Evolutionary conservation across 1,140 invertebrate species (phyloP).

Genomic region (Polyergus mexicanus): DNA sequence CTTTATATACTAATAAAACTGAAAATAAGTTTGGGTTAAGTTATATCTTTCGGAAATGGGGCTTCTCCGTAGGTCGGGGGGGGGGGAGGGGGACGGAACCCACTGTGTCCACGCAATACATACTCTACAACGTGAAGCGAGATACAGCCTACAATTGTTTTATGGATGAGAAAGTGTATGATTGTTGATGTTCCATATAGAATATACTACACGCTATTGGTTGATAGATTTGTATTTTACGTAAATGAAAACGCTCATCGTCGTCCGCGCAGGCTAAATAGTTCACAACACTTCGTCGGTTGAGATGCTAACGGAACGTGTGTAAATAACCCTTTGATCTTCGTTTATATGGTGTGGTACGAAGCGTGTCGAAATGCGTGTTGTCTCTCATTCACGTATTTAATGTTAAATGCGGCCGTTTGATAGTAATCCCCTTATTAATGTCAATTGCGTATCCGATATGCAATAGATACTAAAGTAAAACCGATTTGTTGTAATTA

Average conservation of each 20-base stretch:
- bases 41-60: no score
- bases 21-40: no score
- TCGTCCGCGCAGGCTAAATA: background rate
- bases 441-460: constrained; percentile 37
- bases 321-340: constrained; percentile 58
- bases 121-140: no score
- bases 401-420: constrained; percentile 43
- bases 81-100: no score
- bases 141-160: no score
- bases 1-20: no score
- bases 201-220: background rate
- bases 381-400: constrained; percentile 22
- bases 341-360: constrained; percentile 6
- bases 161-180: no score
- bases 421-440: constrained; percentile 54
- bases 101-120: no score
- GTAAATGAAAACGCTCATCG: constrained; percentile 42
- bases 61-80: no score
- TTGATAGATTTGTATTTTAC: constrained; percentile 49
- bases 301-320: constrained; percentile 32
- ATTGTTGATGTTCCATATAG: background rate
- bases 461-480: constrained; percentile 44
- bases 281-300: background rate
- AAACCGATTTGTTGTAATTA: constrained; percentile 42
- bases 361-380: constrained; percentile 42